Base-by-base conservation (phyloP, 2,113 vertebrate species). In the Ammodytes dubius region DNA sequence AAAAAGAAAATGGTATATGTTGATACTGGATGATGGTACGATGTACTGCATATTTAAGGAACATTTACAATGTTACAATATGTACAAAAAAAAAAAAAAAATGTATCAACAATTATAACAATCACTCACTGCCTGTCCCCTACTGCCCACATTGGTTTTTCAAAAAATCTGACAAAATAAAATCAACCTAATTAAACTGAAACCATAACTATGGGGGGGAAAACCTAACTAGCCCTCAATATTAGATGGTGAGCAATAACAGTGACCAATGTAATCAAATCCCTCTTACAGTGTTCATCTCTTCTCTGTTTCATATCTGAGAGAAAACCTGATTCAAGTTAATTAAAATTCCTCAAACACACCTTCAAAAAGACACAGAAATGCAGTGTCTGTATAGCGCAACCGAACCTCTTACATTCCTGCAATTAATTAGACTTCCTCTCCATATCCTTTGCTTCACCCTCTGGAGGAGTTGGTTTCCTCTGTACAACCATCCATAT, bases 341-440 rank as follows among this genome's bases (percentile, higher is more conserved):
- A 10, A 65, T 43, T 45, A 12, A 14, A n/a, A 74, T 56, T 64
- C 17, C 9, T 52, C 7, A 73, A 74, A 67, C 39, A 46, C 17
- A 13, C 52, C 46, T 43, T 49, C 35, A 70, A 65, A 60, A 67
- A 79, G 15, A 47, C 9, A 15, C 35, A 54, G 40, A 57, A 66
- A 76, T 27, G 9, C 11, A 54, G 13, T 54, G 47, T 58, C 54
- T 84, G 39, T 59, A 58, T 61, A 79, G 59, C 53, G 63, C 35
- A 72, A 77, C 84, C 70, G 63, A 65, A 82, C 40, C 54, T 43
- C 61, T 64, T 46, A 84, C 85, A 89, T 89, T 86, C 81, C 72
- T 61, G 57, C 17, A 69, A 91, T 85, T 88, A 89, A 82, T 91
- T 78, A 42, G 11, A 81, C 89, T 89, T 91, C 89, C 90, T 83